A percentile compares a stretch with the other conserved stretches of the same genome.
phyloP scores from a whole-genome alignment of 2,113 vertebrate genomes.

The Xenopus tropicalis region UCB_Xtro_10.0 CM004446.2:106199001-106199500 shows the following conservation, averaged over 20 bases:
- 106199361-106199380: constrained; percentile 76
- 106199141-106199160: constrained; percentile 62
- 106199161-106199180: constrained; percentile 69
- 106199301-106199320: constrained; percentile 83
- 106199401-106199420: constrained; percentile 69
- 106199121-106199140: constrained; percentile 62
- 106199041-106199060: constrained; percentile 71
- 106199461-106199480: constrained; percentile 77
- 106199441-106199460: constrained; percentile 74
- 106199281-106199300: constrained; percentile 83
- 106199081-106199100: constrained; percentile 70
- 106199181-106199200: constrained; percentile 55
- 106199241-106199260: constrained; percentile 86
- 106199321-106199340: constrained; percentile 81
- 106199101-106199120: constrained; percentile 63
- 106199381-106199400: constrained; percentile 70
- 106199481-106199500: constrained; percentile 79
- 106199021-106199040: constrained; percentile 79
- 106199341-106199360: constrained; percentile 80
- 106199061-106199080: constrained; percentile 69
- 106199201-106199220: constrained; percentile 77
- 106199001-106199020: constrained; percentile 74
- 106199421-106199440: constrained; percentile 75
- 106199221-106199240: constrained; percentile 84
- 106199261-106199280: constrained; percentile 84